Evolutionary conservation across 2,888 invertebrate species (phyloP), one percentile per base, ranked within the genome.

Genomic region (Pelosia muscerda): DNA sequence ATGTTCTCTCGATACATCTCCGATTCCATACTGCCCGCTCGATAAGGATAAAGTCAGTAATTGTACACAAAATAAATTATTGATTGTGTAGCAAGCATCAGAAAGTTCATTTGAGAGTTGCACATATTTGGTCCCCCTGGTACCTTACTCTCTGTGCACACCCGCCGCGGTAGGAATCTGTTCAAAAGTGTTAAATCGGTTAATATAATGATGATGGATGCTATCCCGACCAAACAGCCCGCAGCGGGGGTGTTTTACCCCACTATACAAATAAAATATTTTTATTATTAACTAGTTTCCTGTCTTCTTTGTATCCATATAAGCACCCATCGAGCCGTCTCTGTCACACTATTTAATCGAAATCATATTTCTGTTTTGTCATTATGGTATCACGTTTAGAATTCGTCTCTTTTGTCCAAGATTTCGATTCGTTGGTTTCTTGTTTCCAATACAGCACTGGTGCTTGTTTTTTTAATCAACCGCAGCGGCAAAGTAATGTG

Each of bases 351-450:
- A 84, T 93, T 93, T 93, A 93, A 94, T 95, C 95, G 94, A 94
- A 94, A 95, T 94, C 91, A 94, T 94, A 94, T 95, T 95, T 95
- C 94, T 94, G 93, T 94, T 94, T 94, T 94, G 95, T 95, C 94
- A 95, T 95, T 95, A 94, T 94, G 88, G 93, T 92, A 93, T 94
- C 94, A 87, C 92, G 89, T 95, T 94, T 88, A 91, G 88, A 92
- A 92, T 92, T 92, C 93, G 92, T 92, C 90, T 93, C 94, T 86
- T 92, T 95, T 95, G 94, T 94, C 88, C 91, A 87, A 85, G 83
- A 87, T 90, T 92, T 89, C 81, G 88, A 90, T 88, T 91, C 90
- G 89, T 82, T 84, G 93, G 93, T 93, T 93, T 95, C 95, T 94
- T 90, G 91, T 95, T 94, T 91, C 93, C 84, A 91, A 91, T 90